phyloP scores from a whole-genome alignment of 1,140 invertebrate species.

The Drosophila pectinifera region DNA sequence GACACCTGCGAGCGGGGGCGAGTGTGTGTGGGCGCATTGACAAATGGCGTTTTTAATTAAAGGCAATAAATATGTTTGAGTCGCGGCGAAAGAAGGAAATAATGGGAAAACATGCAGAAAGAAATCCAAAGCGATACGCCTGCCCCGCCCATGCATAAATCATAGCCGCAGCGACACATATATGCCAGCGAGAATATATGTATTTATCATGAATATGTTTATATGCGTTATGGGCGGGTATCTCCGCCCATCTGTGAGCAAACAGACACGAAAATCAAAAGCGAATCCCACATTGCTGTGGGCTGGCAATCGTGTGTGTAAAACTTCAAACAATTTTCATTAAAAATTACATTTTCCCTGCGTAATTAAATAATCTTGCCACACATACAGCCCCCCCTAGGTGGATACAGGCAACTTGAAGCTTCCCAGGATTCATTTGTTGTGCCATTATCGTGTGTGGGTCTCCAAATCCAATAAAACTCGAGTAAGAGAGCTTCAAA shows the following conservation, averaged over 20 bases:
- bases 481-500: background rate
- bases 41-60: slow-evolving; percentile 62
- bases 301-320: slow-evolving; percentile 35
- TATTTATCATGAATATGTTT: slow-evolving; percentile 1
- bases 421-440: slow-evolving; percentile 24
- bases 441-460: slow-evolving; percentile 6
- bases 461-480: slow-evolving; percentile 18
- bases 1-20: background rate
- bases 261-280: slow-evolving; percentile 22
- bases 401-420: background rate
- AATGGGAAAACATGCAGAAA: slow-evolving; percentile 42
- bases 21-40: slow-evolving; percentile 26
- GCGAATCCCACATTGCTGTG: background rate
- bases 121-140: slow-evolving; percentile 40
- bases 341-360: slow-evolving; percentile 55
- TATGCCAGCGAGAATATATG: background rate
- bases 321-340: slow-evolving; percentile 60
- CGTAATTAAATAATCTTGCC: slow-evolving; percentile 56
- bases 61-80: slow-evolving; percentile 60
- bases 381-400: too few relatives aligned
- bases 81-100: slow-evolving; percentile 46
- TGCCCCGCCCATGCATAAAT: slow-evolving; percentile 32
- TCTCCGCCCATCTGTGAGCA: slow-evolving; percentile 11
- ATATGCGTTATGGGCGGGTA: background rate
- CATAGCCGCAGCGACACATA: slow-evolving; percentile 29